Evolutionary conservation across 2,888 invertebrate species (phyloP).

Genomic region (Drosophila falleni): DNA sequence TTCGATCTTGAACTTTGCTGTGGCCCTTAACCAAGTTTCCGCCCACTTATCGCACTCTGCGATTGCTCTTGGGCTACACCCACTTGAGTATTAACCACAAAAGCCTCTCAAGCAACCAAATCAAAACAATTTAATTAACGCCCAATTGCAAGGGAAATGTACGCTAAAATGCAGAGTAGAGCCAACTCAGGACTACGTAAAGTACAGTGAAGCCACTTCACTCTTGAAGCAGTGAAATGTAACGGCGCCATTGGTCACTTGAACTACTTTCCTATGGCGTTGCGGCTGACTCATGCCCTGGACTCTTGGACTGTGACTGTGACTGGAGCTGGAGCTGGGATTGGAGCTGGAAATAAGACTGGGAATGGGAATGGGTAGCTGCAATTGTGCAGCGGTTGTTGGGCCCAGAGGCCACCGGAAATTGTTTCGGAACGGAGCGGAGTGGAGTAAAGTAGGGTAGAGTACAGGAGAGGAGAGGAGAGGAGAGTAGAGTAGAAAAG

Average conservation of each 20-base stretch:
- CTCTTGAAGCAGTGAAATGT: constrained; percentile 71
- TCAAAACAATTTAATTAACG: constrained; percentile 78
- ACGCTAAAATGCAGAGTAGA: neutral
- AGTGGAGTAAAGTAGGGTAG: neutral
- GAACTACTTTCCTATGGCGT: constrained; percentile 69
- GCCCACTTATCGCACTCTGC: constrained; percentile 45
- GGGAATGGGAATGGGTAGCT: constrained; percentile 28
- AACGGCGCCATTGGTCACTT: constrained; percentile 79
- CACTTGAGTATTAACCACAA: constrained; percentile 54
- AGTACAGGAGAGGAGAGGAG: neutral
- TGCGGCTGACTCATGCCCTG: constrained; percentile 58
- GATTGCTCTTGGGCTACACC: constrained; percentile 29
- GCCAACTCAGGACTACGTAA: constrained; percentile 12
- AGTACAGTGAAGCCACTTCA: constrained; percentile 47
- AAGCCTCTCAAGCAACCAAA: constrained; percentile 46
- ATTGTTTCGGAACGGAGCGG: constrained; percentile 47
- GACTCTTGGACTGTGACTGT: constrained; percentile 8
- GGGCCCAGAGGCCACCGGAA: constrained; percentile 64
- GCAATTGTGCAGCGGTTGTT: constrained; percentile 62
- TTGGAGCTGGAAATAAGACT: constrained; percentile 1
- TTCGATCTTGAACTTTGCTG: constrained; percentile 30
- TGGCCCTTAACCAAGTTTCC: constrained; percentile 46
- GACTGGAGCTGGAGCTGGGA: constrained; percentile 15
- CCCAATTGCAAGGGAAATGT: constrained; percentile 53
- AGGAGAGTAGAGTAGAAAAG: neutral